Evolutionary conservation across 2,888 invertebrate genomes (phyloP), one percentile per base, ranked within the genome.

Genomic region (Polydrusus pterygomalis): DNA sequence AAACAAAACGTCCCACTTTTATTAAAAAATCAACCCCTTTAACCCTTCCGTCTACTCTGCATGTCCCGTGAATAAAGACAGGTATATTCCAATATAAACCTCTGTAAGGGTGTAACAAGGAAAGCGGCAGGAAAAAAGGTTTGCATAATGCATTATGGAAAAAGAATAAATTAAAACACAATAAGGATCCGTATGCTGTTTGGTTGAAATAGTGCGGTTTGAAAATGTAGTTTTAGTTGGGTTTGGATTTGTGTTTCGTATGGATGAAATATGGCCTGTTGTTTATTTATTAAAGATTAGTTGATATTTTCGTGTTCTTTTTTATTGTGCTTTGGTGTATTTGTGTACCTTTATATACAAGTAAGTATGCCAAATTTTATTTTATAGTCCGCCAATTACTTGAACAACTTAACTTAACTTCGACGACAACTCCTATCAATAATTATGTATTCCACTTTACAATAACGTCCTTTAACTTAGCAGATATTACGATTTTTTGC

Each of bases 111-210:
- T 62, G 43, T 56, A 68, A 76, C 45, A 74, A 54, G 69, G 73
- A 78, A 43, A 40, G 77, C 74, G 72, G 70, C 60, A 78, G 78
- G 80, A 79, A 82, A 80, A 81, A 79, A 74, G 78, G 78, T 78
- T 75, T 74, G 77, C 76, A 77, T 77, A 74, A 64, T 45, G 34
- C 62, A 70, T 78, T 75, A 75, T 75, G 54, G 75, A 54, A 77
- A 78, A 78, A 68, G 78, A 78, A 78, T 78, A 78, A 77, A 78
- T 78, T 78, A 77, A 70, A 65, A 68, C 73, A 75, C 72, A 75
- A 70, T 58, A 30, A 70, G 68, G n/a, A 71, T 70, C 68, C 51
- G 74, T 62, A 60, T 60, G 74, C 65, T 70, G 70, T 63, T 68
- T 63, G 65, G 49, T 69, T 54, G 63, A 56, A 51, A 62, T 75